Evolutionary conservation across 2,888 invertebrate species (phyloP), one percentile per base, ranked within the genome.

Genomic region (Bugulina stolonifera): DNA sequence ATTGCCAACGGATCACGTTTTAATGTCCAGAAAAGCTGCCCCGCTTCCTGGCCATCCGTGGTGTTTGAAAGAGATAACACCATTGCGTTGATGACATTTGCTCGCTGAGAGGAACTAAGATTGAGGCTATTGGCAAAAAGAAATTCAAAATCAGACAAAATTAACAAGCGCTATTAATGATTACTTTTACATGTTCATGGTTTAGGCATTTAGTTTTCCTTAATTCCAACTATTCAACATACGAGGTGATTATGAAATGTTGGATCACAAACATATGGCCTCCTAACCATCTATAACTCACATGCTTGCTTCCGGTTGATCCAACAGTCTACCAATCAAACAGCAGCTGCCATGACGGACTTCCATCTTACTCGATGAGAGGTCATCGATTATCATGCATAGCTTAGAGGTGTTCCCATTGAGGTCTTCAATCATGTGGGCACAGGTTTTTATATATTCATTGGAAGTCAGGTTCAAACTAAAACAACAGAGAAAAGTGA

Each of bases 291-390:
- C n/a, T n/a, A n/a, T n/a, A n/a, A 64, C 32, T 64, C 32, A 64
- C 64, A 29, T 22, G 25, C n/a, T 27, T 2, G 1, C 32, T 10
- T 5, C 34, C 3, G 64, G 14, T 32, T 64, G 32, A 14, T 64
- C 34, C 1, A 64, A 27, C 2, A 64, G 64, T 29, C 34, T 25
- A 34, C 64, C 64, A 2, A 64, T 27, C 2, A 64, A n/a, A n/a
- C 32, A 25, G 32, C 64, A 64, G 34, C 64, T 64, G 27, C 64
- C 64, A 32, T 25, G 64, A 64, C 64, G 64, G 14, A 64, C 14
- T 2, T 22, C 32, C 14, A 29, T 2, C 5, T 32, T 5, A 10
- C 10, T 10, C 2, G 64, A 64, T 29, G 14, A 29, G 29, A 64
- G 32, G 32, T 64, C 64, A 64, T 27, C 34, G 5, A 64, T 64